Evolutionary conservation across 2,797 vertebrate species (phyloP), one percentile per base, ranked within the genome.

Genomic region (Ptychobarbus kaznakovi): DNA sequence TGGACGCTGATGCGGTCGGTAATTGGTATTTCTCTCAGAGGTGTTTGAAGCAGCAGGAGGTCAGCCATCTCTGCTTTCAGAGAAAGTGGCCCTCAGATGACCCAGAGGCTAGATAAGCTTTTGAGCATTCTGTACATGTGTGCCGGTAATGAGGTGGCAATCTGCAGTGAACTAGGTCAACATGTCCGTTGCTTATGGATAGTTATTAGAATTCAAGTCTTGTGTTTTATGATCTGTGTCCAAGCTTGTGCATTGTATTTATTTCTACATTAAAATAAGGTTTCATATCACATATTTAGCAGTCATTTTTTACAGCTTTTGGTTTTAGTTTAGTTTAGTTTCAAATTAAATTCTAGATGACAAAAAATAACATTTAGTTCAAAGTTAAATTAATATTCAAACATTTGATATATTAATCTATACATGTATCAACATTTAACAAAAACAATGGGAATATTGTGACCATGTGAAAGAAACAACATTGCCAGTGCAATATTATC

Each of bases 21-120:
- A 70, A 83, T 85, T 78, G 61, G 32, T 46, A 56, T 82, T 85
- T 76, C 35, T 80, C 69, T 80, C 72, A 35, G 77, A 66, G 72
- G 42, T 32, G 44, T 56, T 65, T 80, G 32, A 70, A 68, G 25
- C 80, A 82, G 63, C 84, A 68, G 77, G 83, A 72, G 69, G 80
- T 86, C 69, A 46, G 51, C 53, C 4, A 35, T 77, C 32, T 77
- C 58, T 77, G 22, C 35, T 58, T 77, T 58, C 53, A 77, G 75
- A 40, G 22, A 58, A 40, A 40, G 51, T 40, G 2, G 75, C 53
- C 51, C 61, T 66, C 42, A 32, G 40, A 65, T 66, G 61, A 80
- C 61, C 61, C 42, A 49, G 58, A 66, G n/a, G 58, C 61, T 65
- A 80, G 63, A 80, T 66, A 61, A 66, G 78, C 40, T 28, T 79